Conservation (phyloP, 37 sponge, comb jelly and placozoan genomes). For the Theonella swinhoei region DNA sequence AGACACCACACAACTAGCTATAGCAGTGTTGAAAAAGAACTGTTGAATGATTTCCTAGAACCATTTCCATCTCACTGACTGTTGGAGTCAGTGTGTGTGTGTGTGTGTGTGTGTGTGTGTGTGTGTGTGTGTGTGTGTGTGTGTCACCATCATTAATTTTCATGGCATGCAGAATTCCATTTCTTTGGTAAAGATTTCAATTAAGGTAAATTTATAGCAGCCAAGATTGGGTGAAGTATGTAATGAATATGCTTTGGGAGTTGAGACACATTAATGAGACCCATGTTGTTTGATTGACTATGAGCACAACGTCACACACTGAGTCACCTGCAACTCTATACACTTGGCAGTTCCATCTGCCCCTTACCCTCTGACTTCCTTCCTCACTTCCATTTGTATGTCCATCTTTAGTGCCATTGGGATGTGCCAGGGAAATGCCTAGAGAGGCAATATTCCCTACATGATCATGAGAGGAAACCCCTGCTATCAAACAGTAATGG, state of each 20-base stretch:
- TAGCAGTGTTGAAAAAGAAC: conserved; percentile 4
- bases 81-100: not conserved
- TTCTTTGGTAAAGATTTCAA: too few relatives aligned
- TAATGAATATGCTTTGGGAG: too few relatives aligned
- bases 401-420: not conserved
- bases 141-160: not conserved
- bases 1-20: not conserved
- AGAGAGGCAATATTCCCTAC: too few relatives aligned
- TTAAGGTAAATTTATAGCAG: too few relatives aligned
- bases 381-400: conserved; percentile 77
- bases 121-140: conserved; percentile 15
- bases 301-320: too few relatives aligned
- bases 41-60: conserved; percentile 42
- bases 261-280: too few relatives aligned
- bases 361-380: conserved; percentile 59
- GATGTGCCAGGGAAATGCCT: not conserved
- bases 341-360: conserved; percentile 62
- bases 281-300: too few relatives aligned
- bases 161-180: too few relatives aligned
- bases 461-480: not conserved
- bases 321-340: conserved; percentile 57
- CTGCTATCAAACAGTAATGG: not conserved
- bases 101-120: conserved; percentile 28
- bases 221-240: too few relatives aligned
- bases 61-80: not conserved